phyloP scores from a whole-genome alignment of 1,140 invertebrate species.

The Schmidtea mediterranea region DNA sequence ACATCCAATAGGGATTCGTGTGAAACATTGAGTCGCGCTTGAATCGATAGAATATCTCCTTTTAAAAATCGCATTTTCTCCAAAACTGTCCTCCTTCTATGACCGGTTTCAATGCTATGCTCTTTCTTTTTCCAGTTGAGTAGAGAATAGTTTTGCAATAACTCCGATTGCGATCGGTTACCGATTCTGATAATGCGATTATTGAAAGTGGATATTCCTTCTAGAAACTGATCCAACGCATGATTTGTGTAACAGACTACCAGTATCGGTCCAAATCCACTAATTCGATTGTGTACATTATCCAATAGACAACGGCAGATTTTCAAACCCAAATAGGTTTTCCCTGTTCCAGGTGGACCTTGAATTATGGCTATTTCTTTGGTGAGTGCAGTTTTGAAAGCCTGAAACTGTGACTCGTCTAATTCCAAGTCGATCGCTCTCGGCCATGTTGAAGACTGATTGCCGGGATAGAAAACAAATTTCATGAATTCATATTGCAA shows the following conservation, averaged over 20 bases:
- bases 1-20: constrained; percentile 7
- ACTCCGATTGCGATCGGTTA: constrained; percentile 36
- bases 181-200: constrained; percentile 39
- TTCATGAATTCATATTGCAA: not conserved
- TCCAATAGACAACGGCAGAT: constrained; percentile 19
- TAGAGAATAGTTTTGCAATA: constrained; percentile 9
- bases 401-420: constrained; percentile 27
- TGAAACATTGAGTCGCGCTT: constrained; percentile 1
- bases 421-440: constrained; percentile 13
- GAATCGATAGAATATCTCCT: not conserved
- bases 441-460: constrained; percentile 12
- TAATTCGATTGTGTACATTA: constrained; percentile 11
- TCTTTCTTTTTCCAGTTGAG: constrained; percentile 5
- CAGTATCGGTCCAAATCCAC: constrained; percentile 31
- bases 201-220: constrained; percentile 32
- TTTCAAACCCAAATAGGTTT: constrained; percentile 22
- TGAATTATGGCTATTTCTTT: constrained; percentile 40
- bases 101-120: not conserved
- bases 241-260: constrained; percentile 55
- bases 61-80: constrained; percentile 1
- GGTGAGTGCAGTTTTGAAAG: constrained; percentile 25
- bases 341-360: constrained; percentile 26
- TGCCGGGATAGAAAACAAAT: too few species aligned
- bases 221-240: constrained; percentile 53
- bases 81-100: not conserved